Base-by-base conservation (phyloP, 2,888 invertebrate genomes). In the Drosophila eohydei region DNA sequence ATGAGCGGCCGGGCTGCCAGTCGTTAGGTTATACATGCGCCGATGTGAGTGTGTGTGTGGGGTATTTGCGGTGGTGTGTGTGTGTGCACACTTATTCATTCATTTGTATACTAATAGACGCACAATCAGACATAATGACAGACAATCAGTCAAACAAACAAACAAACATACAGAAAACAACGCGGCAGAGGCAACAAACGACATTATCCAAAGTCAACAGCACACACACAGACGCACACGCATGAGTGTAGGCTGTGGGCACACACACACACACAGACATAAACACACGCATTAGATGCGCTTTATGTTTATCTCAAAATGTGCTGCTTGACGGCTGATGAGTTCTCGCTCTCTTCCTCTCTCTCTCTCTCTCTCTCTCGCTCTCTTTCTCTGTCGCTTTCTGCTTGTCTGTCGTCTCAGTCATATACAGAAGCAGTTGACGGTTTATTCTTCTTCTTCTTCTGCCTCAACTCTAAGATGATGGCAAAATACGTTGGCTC, bases 91-190 rank as follows among this genome's bases (percentile, higher is more conserved):
- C 73, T 84, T 84, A 88, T 86, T 88, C 84, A 87, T 85, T 86
- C 83, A 85, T 88, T 85, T 85, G 87, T 88, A 74, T 83, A 81
- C 89, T 88, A 85, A 85, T 85, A 88, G 87, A 84, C 89, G 87
- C 76, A 87, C 84, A 85, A 88, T 86, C 84, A 83, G 84, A 84
- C 87, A 78, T 75, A 84, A 84, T 78, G 79, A 75, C 81, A 81
- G 70, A 78, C 81, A 84, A 84, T 84, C 84, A 75, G 81, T 78
- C 84, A 84, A 83, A 88, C 81, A 87, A 71, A 75, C 73, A 83
- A 66, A 82, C 68, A 74, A 68, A 72, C 73, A 55, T 11, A 26
- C 26, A 62, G 61, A 61, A 46, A 67, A 48, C 74, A 48, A 59
- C 41, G 64, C 62, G 28, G 38, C 64, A 38, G 64, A 60, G 52